A percentile compares a stretch with the other conserved stretches of the same genome.
Conservation (phyloP, 1,140 invertebrate genomes). For the Chironomus tepperi region DNA sequence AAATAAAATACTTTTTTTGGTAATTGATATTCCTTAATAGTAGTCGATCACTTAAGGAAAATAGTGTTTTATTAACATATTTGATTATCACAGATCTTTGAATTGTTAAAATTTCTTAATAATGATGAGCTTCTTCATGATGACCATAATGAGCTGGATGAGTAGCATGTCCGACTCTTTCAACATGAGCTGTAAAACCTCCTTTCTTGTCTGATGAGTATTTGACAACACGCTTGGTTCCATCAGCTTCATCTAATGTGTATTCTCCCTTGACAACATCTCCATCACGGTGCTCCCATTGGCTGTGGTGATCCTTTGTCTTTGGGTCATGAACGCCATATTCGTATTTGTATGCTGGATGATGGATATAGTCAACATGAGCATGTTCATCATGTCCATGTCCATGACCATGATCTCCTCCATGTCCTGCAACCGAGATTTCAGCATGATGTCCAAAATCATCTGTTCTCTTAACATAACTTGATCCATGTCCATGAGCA, state of each 20-base stretch:
- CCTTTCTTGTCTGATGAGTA: slow-evolving; percentile 51
- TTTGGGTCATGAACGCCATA: slow-evolving; percentile 44
- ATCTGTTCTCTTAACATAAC: slow-evolving; percentile 18
- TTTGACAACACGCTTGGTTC: slow-evolving; percentile 48
- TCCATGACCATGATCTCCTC: neutral
- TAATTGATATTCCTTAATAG: too few relatives aligned
- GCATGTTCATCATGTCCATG: slow-evolving; percentile 20
- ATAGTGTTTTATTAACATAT: too few relatives aligned
- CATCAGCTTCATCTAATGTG: slow-evolving; percentile 49
- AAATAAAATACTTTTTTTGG: too few relatives aligned
- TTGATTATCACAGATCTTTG: too few relatives aligned
- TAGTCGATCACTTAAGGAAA: too few relatives aligned
- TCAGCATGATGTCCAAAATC: slow-evolving; percentile 22
- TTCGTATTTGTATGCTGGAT: slow-evolving; percentile 41
- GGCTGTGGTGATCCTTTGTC: slow-evolving; percentile 44
- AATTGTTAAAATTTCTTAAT: too few relatives aligned
- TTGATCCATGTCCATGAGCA: slow-evolving; percentile 10
- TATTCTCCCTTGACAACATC: slow-evolving; percentile 42
- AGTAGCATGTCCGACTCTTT: slow-evolving; percentile 41
- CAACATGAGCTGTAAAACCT: slow-evolving; percentile 51
- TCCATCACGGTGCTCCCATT: slow-evolving; percentile 43
- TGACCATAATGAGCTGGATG: neutral
- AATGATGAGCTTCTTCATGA: too few relatives aligned
- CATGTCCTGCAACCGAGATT: slow-evolving; percentile 20
- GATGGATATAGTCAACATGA: slow-evolving; percentile 29